A percentile compares a stretch with the other conserved stretches of the same genome.
Conservation (phyloP, 2,113 vertebrate species). For the Setophaga petechia region DNA sequence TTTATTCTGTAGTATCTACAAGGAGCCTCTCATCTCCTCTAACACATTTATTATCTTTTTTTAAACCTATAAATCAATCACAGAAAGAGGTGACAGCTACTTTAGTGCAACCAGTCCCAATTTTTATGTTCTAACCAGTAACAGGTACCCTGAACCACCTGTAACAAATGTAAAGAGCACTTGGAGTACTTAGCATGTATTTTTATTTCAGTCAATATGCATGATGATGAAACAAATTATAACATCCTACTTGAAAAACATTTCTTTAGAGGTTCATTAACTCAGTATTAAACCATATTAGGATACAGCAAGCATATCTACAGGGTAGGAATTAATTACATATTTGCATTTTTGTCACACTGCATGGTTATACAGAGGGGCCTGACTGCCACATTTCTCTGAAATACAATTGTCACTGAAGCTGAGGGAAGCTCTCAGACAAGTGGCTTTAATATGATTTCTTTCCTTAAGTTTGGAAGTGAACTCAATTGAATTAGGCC, state of each 20-base stretch:
- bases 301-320: background rate
- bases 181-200: background rate
- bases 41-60: background rate
- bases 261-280: constrained; percentile 34
- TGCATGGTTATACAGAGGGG: background rate
- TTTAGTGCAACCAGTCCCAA: background rate
- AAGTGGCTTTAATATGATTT: constrained; percentile 33
- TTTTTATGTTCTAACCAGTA: background rate
- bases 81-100: background rate
- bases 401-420: background rate
- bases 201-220: background rate
- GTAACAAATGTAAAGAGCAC: background rate
- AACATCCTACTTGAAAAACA: background rate
- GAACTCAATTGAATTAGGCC: background rate
- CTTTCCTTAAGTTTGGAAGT: background rate
- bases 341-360: constrained; percentile 20
- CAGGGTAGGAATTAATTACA: background rate
- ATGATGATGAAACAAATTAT: background rate
- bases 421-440: background rate
- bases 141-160: background rate
- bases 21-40: no score
- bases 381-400: background rate
- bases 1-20: background rate
- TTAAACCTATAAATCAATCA: background rate
- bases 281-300: background rate